These are phyloP conservation scores for Miichthys miiuy DNA, from an alignment of 2,797 vertebrate genomes.

Conservation along the genomic window DNA sequence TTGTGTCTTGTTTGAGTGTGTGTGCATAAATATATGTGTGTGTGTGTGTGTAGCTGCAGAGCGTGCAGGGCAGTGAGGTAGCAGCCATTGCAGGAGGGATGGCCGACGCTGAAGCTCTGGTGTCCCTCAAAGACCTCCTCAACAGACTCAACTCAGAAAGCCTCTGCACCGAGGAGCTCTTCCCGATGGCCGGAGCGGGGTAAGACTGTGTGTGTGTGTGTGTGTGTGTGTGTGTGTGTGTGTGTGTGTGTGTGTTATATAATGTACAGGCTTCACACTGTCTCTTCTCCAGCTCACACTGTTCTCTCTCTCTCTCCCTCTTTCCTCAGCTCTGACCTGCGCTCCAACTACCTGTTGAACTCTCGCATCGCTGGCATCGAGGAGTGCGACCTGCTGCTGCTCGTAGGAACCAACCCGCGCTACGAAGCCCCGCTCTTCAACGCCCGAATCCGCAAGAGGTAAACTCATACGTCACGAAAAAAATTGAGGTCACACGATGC, in stretches of 20 bases:
- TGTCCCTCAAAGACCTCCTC: conserved; percentile 94
- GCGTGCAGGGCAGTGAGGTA: conserved; percentile 88
- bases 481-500: no score
- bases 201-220: conserved; percentile 45
- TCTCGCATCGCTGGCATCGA: conserved; percentile 94
- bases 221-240: no score
- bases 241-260: background rate
- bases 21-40: conserved; percentile 1
- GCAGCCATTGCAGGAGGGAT: conserved; percentile 94
- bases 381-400: conserved; percentile 93
- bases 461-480: background rate
- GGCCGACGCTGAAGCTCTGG: conserved; percentile 94
- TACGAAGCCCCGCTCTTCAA: conserved; percentile 98
- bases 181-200: conserved; percentile 89
- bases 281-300: background rate
- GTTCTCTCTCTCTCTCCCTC: fast-evolving
- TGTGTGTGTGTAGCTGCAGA: conserved; percentile 84
- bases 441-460: conserved; percentile 91
- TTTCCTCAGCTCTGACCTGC: conserved; percentile 90
- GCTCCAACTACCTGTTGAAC: conserved; percentile 98
- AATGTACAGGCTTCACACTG: no score
- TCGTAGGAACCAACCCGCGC: conserved; percentile 96
- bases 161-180: conserved; percentile 96
- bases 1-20: background rate
- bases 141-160: conserved; percentile 92